Evolutionary conservation across 2,797 vertebrate species (phyloP).

Genomic region (Perodicticus potto): DNA sequence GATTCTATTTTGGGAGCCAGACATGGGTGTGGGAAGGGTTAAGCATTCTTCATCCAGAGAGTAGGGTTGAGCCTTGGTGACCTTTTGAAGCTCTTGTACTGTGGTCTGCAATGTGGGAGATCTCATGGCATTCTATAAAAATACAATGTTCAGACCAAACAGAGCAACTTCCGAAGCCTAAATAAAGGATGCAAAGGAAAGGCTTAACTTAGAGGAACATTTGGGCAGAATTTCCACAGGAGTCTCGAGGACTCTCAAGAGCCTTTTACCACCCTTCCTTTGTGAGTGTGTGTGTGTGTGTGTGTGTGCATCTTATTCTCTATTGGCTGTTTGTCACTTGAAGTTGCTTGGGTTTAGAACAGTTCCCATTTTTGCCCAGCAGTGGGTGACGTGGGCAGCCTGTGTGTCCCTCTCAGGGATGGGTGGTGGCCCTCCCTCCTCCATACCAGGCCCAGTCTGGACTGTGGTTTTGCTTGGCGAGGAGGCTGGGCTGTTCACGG

Average conservation of each 20-base stretch:
- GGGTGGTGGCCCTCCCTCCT: not conserved
- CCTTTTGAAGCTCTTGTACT: slow-evolving; percentile 55
- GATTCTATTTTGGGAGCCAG: slow-evolving; percentile 56
- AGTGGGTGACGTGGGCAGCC: not conserved
- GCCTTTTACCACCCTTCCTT: not conserved
- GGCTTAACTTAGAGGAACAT: not conserved
- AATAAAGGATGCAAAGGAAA: not conserved
- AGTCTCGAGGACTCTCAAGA: not conserved
- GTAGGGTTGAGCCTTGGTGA: not conserved
- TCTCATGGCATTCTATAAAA: slow-evolving; percentile 11
- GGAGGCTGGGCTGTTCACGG: not conserved
- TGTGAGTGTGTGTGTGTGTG: not conserved
- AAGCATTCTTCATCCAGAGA: slow-evolving; percentile 53
- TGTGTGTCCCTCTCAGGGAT: not conserved
- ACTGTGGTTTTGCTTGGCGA: not conserved
- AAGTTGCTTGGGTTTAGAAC: not conserved
- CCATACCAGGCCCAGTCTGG: slow-evolving; percentile 12
- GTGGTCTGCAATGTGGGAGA: not conserved
- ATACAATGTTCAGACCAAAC: not conserved
- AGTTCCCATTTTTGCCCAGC: not conserved
- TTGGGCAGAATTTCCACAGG: not conserved
- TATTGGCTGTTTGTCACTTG: not conserved
- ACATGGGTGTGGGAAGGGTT: slow-evolving; percentile 56
- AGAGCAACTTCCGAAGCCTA: not conserved
- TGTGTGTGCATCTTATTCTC: not conserved